Base-by-base conservation (phyloP, 2,888 invertebrate species). In the Pinctada fucata region DNA sequence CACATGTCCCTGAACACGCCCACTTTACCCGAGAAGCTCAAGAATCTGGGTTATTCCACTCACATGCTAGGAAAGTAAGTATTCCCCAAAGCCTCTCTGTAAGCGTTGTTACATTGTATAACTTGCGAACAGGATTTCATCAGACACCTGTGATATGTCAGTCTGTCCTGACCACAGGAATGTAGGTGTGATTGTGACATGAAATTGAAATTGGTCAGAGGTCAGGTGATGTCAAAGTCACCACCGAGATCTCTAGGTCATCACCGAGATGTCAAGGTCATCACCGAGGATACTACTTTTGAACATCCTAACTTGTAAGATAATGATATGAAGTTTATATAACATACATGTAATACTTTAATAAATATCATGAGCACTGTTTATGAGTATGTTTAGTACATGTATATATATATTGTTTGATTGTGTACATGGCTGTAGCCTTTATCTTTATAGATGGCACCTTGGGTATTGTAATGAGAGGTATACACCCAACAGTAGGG, bases 401-500 rank as follows among this genome's bases (percentile, higher is more conserved):
- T 31, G 31, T 31, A 31, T 31, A 31, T 31, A 31, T 31, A 31
- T 31, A 31, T 31, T 31, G 31, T 31, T 31, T 31, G 31, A 31
- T 31, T 31, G 31, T 31, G 31, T 31, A 31, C 31, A 31, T 31
- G 31, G 31, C 31, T 31, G 31, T 31, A 31, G 31, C 58, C 13
- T 58, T 13, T 10, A 58, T 58, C 13, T 64, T 77, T 79, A 4
- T 73, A 93, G 93, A 84, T 93, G 93, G 93, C 93, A 93, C 85
- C 83, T 93, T 65, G 93, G 93, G 0, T 93, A 91, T 83, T 93
- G 93, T 85, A 89, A 91, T 77, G 87, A 89, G 83, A 89, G 88
- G n/a, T 93, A 90, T 80, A 89, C 92, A 2, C 93, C 93, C 8
- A 91, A 90, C 2, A 87, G 86, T 67, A 85, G 93, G 4, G 93